Conservation (phyloP, 1,140 invertebrate genomes). For the Drosophila albomicans region DNA sequence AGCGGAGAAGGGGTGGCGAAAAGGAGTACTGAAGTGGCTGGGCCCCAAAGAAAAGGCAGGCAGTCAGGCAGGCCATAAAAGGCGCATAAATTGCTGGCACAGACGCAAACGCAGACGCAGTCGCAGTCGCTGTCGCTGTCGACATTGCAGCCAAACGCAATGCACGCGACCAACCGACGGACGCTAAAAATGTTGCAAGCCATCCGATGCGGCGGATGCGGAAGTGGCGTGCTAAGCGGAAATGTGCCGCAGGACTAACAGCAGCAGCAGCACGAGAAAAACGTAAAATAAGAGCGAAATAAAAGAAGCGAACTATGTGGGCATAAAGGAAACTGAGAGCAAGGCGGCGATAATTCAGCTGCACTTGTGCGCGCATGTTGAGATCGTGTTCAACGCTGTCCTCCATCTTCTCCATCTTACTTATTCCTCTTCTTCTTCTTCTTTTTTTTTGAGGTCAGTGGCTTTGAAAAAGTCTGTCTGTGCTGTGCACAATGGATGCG, state of each 20-base stretch:
- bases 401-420: neutral
- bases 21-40: constrained; percentile 43
- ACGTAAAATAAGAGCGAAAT: constrained; percentile 23
- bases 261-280: constrained; percentile 23
- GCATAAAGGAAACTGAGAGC: constrained; percentile 54
- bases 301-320: constrained; percentile 43
- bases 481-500: constrained; percentile 46
- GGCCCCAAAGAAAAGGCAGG: constrained; percentile 57
- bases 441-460: constrained; percentile 72
- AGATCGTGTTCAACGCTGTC: constrained; percentile 59
- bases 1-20: too few species aligned
- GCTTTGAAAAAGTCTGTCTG: constrained; percentile 73
- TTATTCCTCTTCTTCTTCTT: neutral
- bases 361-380: constrained; percentile 78
- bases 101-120: constrained; percentile 17
- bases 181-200: constrained; percentile 71
- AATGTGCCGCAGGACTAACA: constrained; percentile 74
- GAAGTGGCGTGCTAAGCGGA: constrained; percentile 78
- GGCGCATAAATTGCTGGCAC: constrained; percentile 75
- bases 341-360: constrained; percentile 73
- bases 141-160: constrained; percentile 38
- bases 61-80: constrained; percentile 54
- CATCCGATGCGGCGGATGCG: constrained; percentile 60
- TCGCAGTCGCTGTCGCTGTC: neutral
- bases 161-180: constrained; percentile 28